Base-by-base conservation (phyloP, 2,797 vertebrate genomes). In the Sebastes umbrosus region DNA sequence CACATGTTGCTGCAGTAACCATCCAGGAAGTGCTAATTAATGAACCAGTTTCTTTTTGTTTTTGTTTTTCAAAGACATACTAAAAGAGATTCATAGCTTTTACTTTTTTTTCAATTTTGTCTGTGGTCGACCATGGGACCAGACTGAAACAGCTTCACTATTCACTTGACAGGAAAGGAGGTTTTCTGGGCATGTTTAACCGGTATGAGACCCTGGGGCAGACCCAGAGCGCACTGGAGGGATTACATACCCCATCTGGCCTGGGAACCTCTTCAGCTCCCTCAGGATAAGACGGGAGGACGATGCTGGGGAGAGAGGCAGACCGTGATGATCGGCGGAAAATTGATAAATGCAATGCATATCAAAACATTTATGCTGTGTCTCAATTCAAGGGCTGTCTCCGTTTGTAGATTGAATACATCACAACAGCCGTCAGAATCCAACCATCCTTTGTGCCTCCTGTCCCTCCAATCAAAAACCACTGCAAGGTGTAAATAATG, bases 11-110 rank as follows among this genome's bases (percentile, higher is more conserved):
- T 4, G 52, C 14, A 73, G 60, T 31, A 46, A 72, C 54, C 43
- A 69, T 57, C 11, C 67, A 60, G 25, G 54, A 79, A 60, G 27
- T 32, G 43, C 31, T 77, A 46, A 82, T 75, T 79, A 67, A 80
- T 78, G 8, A 5, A 70, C 20, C 50, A 13, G 8, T 5, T 52
- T 24, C 24, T 43, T 16, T 43, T 43, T 43, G 2, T 14, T n/a
- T 69, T 11, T 69, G 4, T 52, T 76, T 54, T 22, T 64, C 8
- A 11, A 8, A 14, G 8, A 57, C 59, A n/a, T 8, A 36, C 6
- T 50, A 2, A 29, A 62, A 20, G 22, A 50, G 54, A 79, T 62
- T 67, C 27, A 87, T 66, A 7, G 16, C 54, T 31, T 63, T 75
- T 73, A 13, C 32, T 32, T 63, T 63, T 67, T 54, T 54, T 67